phyloP scores from a whole-genome alignment of 1,140 invertebrate genomes.

The Magallana angulata region DNA sequence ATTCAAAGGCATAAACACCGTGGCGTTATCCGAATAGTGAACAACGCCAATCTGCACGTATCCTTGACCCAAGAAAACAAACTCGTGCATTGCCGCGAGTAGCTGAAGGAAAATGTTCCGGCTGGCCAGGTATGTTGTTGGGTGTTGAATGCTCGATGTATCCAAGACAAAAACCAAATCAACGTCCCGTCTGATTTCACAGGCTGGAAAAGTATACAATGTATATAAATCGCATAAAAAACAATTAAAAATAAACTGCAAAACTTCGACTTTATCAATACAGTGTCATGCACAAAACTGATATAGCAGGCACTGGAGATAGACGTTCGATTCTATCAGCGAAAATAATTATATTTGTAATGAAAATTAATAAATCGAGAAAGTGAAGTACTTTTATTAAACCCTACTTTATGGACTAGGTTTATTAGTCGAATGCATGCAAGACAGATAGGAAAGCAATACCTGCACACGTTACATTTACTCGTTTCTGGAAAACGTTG shows the following conservation, averaged over 20 bases:
- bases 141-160: not conserved
- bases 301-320: too few species aligned
- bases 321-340: too few species aligned
- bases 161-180: not conserved
- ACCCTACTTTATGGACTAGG: too few species aligned
- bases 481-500: not conserved
- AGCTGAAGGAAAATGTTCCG: not conserved
- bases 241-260: too few species aligned
- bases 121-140: not conserved
- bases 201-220: not conserved
- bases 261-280: too few species aligned
- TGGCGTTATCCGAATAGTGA: not conserved
- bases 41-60: not conserved
- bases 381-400: too few species aligned
- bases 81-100: not conserved
- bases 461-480: conserved; percentile 2
- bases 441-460: not conserved
- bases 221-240: too few species aligned
- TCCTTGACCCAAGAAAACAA: not conserved
- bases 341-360: too few species aligned
- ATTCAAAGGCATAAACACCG: not conserved
- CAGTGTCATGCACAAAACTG: too few species aligned
- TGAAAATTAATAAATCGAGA: too few species aligned
- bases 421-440: too few species aligned
- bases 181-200: not conserved